Base-by-base conservation (phyloP, 2,888 invertebrate genomes). In the Orthosia gracilis region DNA sequence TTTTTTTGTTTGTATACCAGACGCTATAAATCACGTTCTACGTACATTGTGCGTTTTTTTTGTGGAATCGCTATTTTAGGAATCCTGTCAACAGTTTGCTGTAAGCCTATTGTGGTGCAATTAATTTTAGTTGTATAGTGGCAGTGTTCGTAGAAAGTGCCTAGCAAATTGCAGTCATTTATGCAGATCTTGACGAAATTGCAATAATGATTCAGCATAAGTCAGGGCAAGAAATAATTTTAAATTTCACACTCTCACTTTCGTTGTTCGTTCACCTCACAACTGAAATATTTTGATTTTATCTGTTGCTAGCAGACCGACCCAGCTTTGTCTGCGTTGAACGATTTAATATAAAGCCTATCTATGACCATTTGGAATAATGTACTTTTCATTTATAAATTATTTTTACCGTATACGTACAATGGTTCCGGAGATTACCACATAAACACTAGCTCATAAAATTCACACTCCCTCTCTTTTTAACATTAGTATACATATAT, bases 1-100 rank as follows among this genome's bases (percentile, higher is more conserved):
- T 70, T 83, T 76, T 83, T 76, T 80, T 73, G 66, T 78, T 73
- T 70, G 69, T 74, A 74, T 66, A 61, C 26, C 66, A 55, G 40
- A 58, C 15, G 57, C 17, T 55, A 40, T 69, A 77, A 63, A 59
- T 69, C 78, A 45, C 83, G 50, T 85, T 71, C 62, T 59, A 61
- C 58, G 17, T 59, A 12, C 4, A 52, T n/a, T n/a, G n/a, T n/a
- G n/a, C n/a, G 18, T 66, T 82, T 55, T 31, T 45, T 40, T 40
- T 26, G 59, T 40, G 7, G 54, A 62, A 50, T 55, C 2, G 13
- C 15, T 52, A 66, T 40, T 73, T 73, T 55, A 45, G n/a, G 18
- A 21, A 50, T 18, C 15, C 9, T 40, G n/a, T 40, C n/a, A 52
- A 67, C 45, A 18, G 49, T 45, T 64, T 49, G 13, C 62, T 59